Evolutionary conservation across 2,113 vertebrate species (phyloP), one percentile per base, ranked within the genome.

Genomic region (Orcinus orca): DNA sequence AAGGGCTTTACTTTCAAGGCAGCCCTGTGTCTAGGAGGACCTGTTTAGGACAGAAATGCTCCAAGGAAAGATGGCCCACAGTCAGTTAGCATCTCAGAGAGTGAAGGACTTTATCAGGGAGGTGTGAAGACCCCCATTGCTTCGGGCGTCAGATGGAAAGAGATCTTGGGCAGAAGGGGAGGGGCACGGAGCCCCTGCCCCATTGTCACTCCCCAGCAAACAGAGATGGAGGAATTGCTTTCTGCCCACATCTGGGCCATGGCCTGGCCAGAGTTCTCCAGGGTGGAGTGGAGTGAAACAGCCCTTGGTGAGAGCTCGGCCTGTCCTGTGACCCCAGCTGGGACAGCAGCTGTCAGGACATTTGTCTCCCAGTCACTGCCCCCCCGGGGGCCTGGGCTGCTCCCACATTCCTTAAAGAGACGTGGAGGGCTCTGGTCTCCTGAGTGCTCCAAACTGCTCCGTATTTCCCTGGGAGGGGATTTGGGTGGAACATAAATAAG

Each of bases 401-500:
- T 65, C 67, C 89, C 25, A 33, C 23, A 21, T 76, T 89, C 74
- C 84, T 93, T 83, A 94, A 84, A 96, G 90, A 90, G 74, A n/a
- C 62, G 55, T 53, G 92, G 77, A 80, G 86, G 31, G 62, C 81
- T 95, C 63, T 2, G 1, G 86, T 97, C 73, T 96, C 88, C 93
- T 89, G 95, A 90, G 93, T 85, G 94, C 95, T 97, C 98, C 90
- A 97, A 97, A 98, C 87, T 79, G 93, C 94, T 98, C 97, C 83
- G 1, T 93, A 96, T 98, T 98, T 97, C 60, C 91, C 95, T 91
- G 96, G 96, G 96, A 98, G 97, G 95, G 95, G 98, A 96, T 90
- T 88, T 47, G 90, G 95, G 93, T 17, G 80, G 93, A 97, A 97
- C 98, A 98, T 97, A 98, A 98, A 98, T 97, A 94, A 94, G 97